Evolutionary conservation across 2,797 vertebrate species (phyloP).

Genomic region (Salarias fasciatus): DNA sequence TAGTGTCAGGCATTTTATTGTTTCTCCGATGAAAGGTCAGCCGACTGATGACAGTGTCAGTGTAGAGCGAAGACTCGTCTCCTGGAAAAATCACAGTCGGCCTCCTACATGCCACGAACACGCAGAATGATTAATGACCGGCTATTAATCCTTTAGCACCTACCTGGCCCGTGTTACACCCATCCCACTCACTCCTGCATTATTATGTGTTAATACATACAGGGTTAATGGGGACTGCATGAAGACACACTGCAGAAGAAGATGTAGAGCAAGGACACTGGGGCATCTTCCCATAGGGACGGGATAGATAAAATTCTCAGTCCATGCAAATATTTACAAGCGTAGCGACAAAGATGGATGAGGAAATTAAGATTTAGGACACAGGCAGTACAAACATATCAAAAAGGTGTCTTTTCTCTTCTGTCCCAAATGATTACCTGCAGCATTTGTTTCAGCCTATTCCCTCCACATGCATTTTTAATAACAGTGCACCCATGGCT

Average conservation of each 20-base stretch:
- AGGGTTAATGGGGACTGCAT: slow-evolving; percentile 46
- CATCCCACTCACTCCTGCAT: slow-evolving; percentile 49
- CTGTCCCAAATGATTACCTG: slow-evolving; percentile 24
- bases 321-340: slow-evolving; percentile 56
- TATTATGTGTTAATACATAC: slow-evolving; percentile 49
- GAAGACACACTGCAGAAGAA: slow-evolving; percentile 42
- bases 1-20: slow-evolving; percentile 55
- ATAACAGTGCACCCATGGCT: neutral
- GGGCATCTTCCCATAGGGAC: slow-evolving; percentile 28
- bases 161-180: slow-evolving; percentile 42
- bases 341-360: slow-evolving; percentile 45
- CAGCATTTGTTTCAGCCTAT: slow-evolving; percentile 20
- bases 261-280: slow-evolving; percentile 24
- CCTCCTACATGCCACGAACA: neutral
- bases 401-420: slow-evolving; percentile 19
- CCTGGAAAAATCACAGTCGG: slow-evolving; percentile 18
- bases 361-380: slow-evolving; percentile 43
- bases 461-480: slow-evolving; percentile 15
- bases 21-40: slow-evolving; percentile 64
- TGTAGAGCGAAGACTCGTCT: slow-evolving; percentile 37
- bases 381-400: slow-evolving; percentile 39
- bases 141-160: slow-evolving; percentile 46
- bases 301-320: slow-evolving; percentile 22
- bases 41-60: slow-evolving; percentile 37
- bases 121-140: slow-evolving; percentile 25